Percentiles rank a stretch among this genome's conserved stretches.
phyloP scores from a whole-genome alignment of 2,113 vertebrate species.

The Chamaetylas fuelleborni region DNA sequence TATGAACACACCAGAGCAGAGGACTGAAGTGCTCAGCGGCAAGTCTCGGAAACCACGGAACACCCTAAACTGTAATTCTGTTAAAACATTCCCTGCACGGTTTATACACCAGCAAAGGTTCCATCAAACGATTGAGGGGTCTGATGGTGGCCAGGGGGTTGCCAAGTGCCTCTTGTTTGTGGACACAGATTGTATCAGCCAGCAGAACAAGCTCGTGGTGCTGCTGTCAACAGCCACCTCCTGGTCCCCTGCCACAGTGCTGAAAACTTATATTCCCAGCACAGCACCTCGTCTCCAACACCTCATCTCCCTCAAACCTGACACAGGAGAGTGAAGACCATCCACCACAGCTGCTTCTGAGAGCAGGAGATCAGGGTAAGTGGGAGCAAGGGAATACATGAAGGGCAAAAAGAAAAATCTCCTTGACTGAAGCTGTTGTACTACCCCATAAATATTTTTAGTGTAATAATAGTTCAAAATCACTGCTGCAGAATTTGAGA shows the following conservation, averaged over 20 bases:
- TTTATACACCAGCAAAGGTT: neutral
- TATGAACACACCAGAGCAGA: neutral
- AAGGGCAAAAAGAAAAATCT: neutral
- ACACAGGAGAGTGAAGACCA: neutral
- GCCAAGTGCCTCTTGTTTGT: neutral
- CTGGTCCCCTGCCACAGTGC: neutral
- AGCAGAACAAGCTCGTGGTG: neutral
- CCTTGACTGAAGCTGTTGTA: neutral
- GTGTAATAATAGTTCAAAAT: neutral
- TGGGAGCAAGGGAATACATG: neutral
- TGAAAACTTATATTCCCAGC: slow-evolving; percentile 8
- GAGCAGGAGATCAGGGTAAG: neutral
- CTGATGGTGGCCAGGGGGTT: neutral
- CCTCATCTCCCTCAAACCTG: neutral
- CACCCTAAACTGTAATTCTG: neutral
- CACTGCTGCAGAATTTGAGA: neutral
- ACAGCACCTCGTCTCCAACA: neutral
- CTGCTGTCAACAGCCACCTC: neutral
- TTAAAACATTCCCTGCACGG: neutral
- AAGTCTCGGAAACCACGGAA: neutral
- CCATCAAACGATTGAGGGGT: accelerated
- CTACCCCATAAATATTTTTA: neutral
- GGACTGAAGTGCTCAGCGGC: neutral
- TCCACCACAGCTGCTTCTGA: neutral
- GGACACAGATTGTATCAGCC: neutral